These are phyloP conservation scores for Pithys albifrons DNA, from an alignment of 2,113 vertebrate genomes.

Conservation along the genomic window DNA sequence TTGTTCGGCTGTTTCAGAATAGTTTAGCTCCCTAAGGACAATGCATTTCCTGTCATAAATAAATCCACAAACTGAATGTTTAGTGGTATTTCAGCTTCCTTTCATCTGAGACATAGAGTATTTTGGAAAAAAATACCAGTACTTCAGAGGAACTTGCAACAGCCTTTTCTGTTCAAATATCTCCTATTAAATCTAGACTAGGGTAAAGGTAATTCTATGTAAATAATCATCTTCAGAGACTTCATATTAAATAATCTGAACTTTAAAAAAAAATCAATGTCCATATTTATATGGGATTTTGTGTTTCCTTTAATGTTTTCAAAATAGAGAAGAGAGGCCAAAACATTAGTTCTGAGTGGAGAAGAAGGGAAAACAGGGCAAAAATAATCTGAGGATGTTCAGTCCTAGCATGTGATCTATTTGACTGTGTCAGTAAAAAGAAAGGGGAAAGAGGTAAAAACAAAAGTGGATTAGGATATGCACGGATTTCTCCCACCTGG, in stretches of 20 bases:
- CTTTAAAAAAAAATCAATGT: background rate
- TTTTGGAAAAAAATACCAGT: background rate
- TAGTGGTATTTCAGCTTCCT: conserved; percentile 31
- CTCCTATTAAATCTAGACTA: background rate
- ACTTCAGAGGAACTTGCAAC: background rate
- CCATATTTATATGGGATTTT: background rate
- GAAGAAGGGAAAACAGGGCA: background rate
- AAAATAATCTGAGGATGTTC: background rate
- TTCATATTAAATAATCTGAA: background rate
- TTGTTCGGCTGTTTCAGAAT: conserved; percentile 15
- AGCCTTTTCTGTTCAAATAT: background rate
- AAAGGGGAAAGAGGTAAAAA: background rate
- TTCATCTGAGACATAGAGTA: background rate
- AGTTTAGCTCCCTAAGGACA: conserved; percentile 42
- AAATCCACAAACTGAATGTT: conserved; percentile 32
- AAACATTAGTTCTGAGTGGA: background rate
- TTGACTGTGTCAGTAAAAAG: background rate
- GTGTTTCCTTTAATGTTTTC: background rate
- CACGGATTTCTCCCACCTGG: background rate
- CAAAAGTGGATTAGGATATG: background rate
- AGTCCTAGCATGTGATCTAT: background rate
- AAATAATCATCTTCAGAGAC: background rate
- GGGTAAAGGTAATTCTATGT: background rate
- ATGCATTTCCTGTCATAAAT: conserved; percentile 57
- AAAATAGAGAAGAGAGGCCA: background rate